Evolutionary conservation across 2,113 vertebrate species (phyloP), one percentile per base, ranked within the genome.

Genomic region (Thamnaconus septentrionalis): DNA sequence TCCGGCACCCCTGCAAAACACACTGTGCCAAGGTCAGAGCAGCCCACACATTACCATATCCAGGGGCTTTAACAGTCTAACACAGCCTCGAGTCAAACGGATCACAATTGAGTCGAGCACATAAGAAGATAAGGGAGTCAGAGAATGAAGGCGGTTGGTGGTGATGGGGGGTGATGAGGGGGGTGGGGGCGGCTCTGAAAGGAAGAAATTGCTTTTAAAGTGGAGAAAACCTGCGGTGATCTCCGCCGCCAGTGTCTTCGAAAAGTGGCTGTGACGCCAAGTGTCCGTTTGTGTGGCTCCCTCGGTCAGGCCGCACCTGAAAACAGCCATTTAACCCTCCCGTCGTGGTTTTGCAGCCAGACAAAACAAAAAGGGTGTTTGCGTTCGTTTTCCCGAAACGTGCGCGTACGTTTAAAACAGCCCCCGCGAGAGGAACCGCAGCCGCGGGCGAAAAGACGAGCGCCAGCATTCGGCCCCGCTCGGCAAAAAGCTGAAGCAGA

Each of bases 11-110:
- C 80, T 82, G 78, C 76, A 85, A 86, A 31, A 85, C 78, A 85
- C 83, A 78, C 73, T 85, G 81, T 81, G 73, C 79, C 88, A 90
- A 91, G 90, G 90, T 92, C 88, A 91, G 66, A 76, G 76, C 80
- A 56, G 78, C 77, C 79, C 80, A 79, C 80, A 70, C 73, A 90
- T 92, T 89, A 89, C 81, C 88, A 89, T 89, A 88, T 87, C 75
- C 75, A 48, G 84, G 69, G 81, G 70, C 66, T 85, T 82, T 64
- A 81, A 82, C 85, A 80, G 82, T 80, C 80, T 73, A 83, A 78
- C 79, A 66, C 64, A 70, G 84, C 73, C 72, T 80, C 67, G 73
- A 83, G 81, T 83, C 78, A 73, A 78, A 77, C 12, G n/a, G 55
- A 80, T 73, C 78, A 83, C 80, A 82, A 81, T 72, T 78, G 70